Conservation (phyloP, 1,140 invertebrate species). For the Chelonus insularis region DNA sequence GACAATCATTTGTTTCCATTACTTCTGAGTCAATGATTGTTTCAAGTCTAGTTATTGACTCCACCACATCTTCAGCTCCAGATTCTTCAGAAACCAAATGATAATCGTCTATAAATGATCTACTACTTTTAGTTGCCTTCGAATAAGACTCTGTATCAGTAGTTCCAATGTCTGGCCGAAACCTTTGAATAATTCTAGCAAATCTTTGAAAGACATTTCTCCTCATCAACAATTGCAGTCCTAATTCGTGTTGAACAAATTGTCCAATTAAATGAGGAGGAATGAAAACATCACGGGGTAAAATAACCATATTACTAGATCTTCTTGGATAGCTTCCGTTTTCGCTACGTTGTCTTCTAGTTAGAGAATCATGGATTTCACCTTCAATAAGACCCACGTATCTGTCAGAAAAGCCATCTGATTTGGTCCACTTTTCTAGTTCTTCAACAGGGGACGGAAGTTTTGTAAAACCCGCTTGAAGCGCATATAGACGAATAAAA, state of each 20-base stretch:
- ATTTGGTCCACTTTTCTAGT: slow-evolving; percentile 54
- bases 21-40: slow-evolving; percentile 54
- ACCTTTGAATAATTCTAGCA: slow-evolving; percentile 46
- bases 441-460: slow-evolving; percentile 50
- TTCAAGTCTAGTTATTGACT: slow-evolving; percentile 44
- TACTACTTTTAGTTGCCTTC: slow-evolving; percentile 33
- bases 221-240: slow-evolving; percentile 68
- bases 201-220: slow-evolving; percentile 52
- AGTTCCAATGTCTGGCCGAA: slow-evolving; percentile 43
- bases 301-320: slow-evolving; percentile 48
- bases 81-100: slow-evolving; percentile 42
- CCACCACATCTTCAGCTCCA: slow-evolving; percentile 37
- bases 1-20: slow-evolving; percentile 38
- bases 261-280: slow-evolving; percentile 89
- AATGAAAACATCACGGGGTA: slow-evolving; percentile 67
- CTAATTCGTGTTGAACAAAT: slow-evolving; percentile 76
- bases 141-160: slow-evolving; percentile 34
- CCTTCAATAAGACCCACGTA: slow-evolving; percentile 90
- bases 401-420: slow-evolving; percentile 55
- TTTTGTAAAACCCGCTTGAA: slow-evolving; percentile 68
- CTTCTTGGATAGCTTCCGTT: slow-evolving; percentile 77
- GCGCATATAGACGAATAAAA: slow-evolving; percentile 80
- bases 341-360: slow-evolving; percentile 79
- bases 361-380: slow-evolving; percentile 83
- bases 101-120: slow-evolving; percentile 40